Evolutionary conservation across 1,140 invertebrate species (phyloP).

Genomic region (Diachasma alloeum): DNA sequence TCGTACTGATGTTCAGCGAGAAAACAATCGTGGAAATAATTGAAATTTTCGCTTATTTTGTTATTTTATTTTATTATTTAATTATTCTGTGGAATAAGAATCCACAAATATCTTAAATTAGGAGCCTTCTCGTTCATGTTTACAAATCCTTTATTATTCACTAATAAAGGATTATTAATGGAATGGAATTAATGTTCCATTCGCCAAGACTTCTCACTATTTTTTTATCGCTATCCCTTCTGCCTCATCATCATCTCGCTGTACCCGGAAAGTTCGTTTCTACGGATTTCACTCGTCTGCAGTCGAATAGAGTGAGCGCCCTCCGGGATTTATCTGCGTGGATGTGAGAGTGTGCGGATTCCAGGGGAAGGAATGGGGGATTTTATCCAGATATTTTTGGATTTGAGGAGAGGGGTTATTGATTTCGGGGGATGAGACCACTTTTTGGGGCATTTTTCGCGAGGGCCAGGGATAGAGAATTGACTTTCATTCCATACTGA

Average conservation of each 20-base stretch:
- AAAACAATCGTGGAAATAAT: too few relatives aligned
- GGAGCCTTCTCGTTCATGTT: too few relatives aligned
- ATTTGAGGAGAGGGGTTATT: background rate
- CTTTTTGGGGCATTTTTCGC: background rate
- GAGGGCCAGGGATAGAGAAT: background rate
- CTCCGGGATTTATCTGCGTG: background rate
- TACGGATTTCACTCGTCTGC: background rate
- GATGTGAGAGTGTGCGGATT: background rate
- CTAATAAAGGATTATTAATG: too few relatives aligned
- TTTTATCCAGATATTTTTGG: too few relatives aligned
- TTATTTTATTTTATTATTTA: too few relatives aligned
- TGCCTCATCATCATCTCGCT: background rate
- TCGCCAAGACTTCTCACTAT: background rate
- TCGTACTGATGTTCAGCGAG: too few relatives aligned
- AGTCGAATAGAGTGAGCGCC: background rate
- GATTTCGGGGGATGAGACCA: background rate
- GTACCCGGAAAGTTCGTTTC: background rate
- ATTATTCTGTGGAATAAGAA: too few relatives aligned
- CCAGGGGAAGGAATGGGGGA: background rate
- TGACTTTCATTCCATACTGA: background rate
- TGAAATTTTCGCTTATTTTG: too few relatives aligned
- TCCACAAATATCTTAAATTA: too few relatives aligned
- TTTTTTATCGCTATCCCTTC: background rate
- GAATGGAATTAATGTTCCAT: too few relatives aligned
- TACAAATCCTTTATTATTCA: too few relatives aligned